phyloP scores from a whole-genome alignment of 2,888 invertebrate genomes.

The Dromius quadrimaculatus region DNA sequence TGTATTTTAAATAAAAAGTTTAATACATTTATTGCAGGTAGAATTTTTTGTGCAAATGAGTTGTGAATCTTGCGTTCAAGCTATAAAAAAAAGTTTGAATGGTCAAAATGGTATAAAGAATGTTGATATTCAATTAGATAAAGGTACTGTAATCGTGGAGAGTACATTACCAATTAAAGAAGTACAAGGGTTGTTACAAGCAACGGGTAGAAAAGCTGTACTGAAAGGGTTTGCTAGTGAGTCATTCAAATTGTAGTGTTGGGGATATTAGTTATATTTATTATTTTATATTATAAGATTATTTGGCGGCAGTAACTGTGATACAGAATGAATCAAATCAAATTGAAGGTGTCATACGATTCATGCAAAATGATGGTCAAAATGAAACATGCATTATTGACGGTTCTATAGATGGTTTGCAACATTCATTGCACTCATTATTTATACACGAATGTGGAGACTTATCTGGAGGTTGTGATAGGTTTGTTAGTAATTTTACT shows the following conservation, averaged over 20 bases:
- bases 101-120: conserved; percentile 67
- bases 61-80: conserved; percentile 69
- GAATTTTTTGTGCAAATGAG: conserved; percentile 78
- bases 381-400: conserved; percentile 77
- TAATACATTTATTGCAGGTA: conserved; percentile 59
- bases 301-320: conserved; percentile 80
- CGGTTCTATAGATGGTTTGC: conserved; percentile 85
- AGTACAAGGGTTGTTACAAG: conserved; percentile 67
- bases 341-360: conserved; percentile 82
- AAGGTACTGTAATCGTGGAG: conserved; percentile 78
- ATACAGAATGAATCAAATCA: conserved; percentile 67
- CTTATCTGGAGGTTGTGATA: conserved; percentile 74
- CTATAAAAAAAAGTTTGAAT: conserved; percentile 67
- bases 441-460: conserved; percentile 82
- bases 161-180: conserved; percentile 73
- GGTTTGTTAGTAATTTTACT: conserved; percentile 61
- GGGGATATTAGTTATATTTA: not conserved
- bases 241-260: not conserved
- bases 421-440: conserved; percentile 71
- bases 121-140: conserved; percentile 70
- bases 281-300: conserved; percentile 55
- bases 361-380: conserved; percentile 73
- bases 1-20: too few relatives aligned
- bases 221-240: conserved; percentile 83
- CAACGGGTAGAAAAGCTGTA: conserved; percentile 79